Evolutionary conservation across 2,888 invertebrate species (phyloP).

Genomic region (Oscheius sp.): DNA sequence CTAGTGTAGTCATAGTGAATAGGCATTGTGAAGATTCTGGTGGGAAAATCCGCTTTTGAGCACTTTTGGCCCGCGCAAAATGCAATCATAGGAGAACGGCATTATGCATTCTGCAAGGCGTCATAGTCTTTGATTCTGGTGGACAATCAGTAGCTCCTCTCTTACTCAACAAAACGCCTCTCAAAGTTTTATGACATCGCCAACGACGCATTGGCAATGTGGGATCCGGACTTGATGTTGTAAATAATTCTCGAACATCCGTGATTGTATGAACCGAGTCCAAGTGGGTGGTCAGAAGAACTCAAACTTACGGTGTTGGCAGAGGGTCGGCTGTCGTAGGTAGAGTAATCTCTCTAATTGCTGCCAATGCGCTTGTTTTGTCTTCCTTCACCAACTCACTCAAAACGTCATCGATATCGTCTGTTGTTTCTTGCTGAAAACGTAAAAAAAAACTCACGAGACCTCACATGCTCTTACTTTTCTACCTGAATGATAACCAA

Average conservation of each 20-base stretch:
- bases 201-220: neutral
- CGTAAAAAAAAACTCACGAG: neutral
- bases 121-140: slow-evolving; percentile 22
- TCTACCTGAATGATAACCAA: neutral
- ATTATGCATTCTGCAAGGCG: slow-evolving; percentile 26
- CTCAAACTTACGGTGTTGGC: neutral
- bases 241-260: slow-evolving; percentile 14
- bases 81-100: slow-evolving; percentile 30
- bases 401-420: slow-evolving; percentile 16
- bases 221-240: neutral
- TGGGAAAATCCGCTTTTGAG: slow-evolving; percentile 30
- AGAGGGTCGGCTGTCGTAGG: neutral
- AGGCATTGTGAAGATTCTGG: slow-evolving; percentile 2
- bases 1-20: neutral
- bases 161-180: neutral
- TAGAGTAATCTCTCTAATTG: neutral
- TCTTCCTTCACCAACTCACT: neutral
- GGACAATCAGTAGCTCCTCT: too few relatives aligned
- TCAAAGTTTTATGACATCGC: slow-evolving; percentile 6
- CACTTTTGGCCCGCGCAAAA: slow-evolving; percentile 28
- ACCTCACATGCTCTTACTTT: neutral
- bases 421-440: neutral
- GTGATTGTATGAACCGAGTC: neutral
- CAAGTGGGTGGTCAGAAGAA: neutral
- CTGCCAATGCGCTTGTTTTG: neutral